Conservation (phyloP, 2,888 invertebrate species). For the Psylliodes chrysocephalus region DNA sequence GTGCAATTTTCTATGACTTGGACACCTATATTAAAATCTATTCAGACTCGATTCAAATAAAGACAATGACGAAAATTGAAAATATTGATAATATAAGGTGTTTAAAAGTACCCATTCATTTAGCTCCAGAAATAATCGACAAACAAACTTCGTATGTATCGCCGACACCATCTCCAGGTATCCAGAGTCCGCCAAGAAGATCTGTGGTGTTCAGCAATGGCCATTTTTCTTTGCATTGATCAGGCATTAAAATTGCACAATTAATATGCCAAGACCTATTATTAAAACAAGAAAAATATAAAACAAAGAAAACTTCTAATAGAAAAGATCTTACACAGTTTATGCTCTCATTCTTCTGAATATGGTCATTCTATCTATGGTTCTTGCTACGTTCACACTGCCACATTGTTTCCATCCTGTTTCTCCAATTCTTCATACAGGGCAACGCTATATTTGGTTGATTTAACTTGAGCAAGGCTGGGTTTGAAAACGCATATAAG, state of each 20-base stretch:
- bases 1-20: constrained; percentile 82
- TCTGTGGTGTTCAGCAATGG: constrained; percentile 82
- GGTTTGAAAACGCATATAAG: constrained; percentile 89
- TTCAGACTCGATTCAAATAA: too few relatives aligned
- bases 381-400: constrained; percentile 85
- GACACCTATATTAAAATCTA: constrained; percentile 70
- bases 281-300: constrained; percentile 2
- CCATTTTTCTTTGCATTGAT: constrained; percentile 80
- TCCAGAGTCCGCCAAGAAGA: constrained; percentile 89
- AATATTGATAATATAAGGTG: too few relatives aligned
- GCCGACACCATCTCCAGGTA: constrained; percentile 92
- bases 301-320: too few relatives aligned
- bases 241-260: constrained; percentile 82
- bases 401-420: constrained; percentile 95
- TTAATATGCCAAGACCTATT: constrained; percentile 81
- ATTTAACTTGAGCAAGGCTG: constrained; percentile 79
- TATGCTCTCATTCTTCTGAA: constrained; percentile 87
- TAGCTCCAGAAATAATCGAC: constrained; percentile 77
- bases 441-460: constrained; percentile 82
- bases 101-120: constrained; percentile 69
- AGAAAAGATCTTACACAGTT: constrained; percentile 80
- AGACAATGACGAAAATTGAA: too few relatives aligned
- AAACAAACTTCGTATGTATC: constrained; percentile 84
- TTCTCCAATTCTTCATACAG: constrained; percentile 79
- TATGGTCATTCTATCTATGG: constrained; percentile 84